Base-by-base conservation (phyloP, 2,113 vertebrate genomes). In the Amphilophus citrinellus region DNA sequence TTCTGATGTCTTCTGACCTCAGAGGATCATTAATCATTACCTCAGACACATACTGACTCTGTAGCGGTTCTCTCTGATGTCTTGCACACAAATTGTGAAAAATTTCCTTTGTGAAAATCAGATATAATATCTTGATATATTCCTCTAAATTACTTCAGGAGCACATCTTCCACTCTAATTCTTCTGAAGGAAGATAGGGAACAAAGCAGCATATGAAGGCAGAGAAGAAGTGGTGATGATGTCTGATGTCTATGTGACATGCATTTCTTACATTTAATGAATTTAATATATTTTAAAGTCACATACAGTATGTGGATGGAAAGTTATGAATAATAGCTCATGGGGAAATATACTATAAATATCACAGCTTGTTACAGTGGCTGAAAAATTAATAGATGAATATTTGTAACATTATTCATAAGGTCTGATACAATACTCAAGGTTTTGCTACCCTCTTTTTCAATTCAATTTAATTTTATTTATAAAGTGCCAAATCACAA, bases 11-110 rank as follows among this genome's bases (percentile, higher is more conserved):
- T 87, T 90, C 82, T 91, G 91, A 89, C 82, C 87, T 89, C 65
- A 1, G 47, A 77, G 32, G 78, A 89, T 82, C 90, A 92, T 95
- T 89, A 95, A 95, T 95, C 94, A 94, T 62, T 17, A 63, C 82
- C 56, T 75, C 75, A 76, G 60, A 82, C 61, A 27, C 65, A 59
- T 13, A 57, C 80, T 6, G 62, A 56, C 63, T 58, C 58, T 60
- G 6, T 60, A 47, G 37, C 53, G 7, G 60, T 84, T 57, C 14
- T 3, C 57, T 61, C 60, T 24, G 39, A 78, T 47, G 61, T 57
- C 7, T 60, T 32, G 44, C 11, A 3, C 11, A 4, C 7, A 63
- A 30, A 76, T 44, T 32, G 20, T 50, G 39, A 76, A 57, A 47
- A 11, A 57, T 37, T 58, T 79, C n/a, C 35, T 61, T 11, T 73